Evolutionary conservation across 2,113 vertebrate species (phyloP), one percentile per base, ranked within the genome.

Genomic region (Hystrix cristata): DNA sequence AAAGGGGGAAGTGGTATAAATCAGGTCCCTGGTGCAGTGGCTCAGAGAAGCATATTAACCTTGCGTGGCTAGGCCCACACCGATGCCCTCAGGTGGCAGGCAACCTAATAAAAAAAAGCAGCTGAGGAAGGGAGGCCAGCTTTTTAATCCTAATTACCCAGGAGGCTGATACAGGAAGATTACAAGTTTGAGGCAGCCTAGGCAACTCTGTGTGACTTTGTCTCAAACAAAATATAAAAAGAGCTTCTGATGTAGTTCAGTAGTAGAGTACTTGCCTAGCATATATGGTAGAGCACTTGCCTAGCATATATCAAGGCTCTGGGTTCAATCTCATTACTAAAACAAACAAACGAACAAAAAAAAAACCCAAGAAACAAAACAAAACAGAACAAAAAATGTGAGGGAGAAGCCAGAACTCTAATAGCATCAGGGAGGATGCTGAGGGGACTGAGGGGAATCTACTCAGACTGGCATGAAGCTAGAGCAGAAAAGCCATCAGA

Each of bases 21-120:
- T 83, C n/a, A 25, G 27, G 43, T 15, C 14, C 57, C 64, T 14
- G 3, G 2, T 14, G 0, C n/a, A 19, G 48, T 5, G 69, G 18
- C 60, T 34, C 15, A 12, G 19, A 34, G 71, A 85, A 80, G 16
- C 69, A 25, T 2, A 82, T 55, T 8, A 53, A 9, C 3, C 34
- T 25, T 25, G 1, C 0, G 0, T 23, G 64, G 57, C 25, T 46
- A 81, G 29, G 38, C 59, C n/a, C 51, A 34, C 0, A 2, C 67
- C 10, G 16, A 19, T 0, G 14, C 1, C 46, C 11, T 60, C 13
- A 48, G 14, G 48, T 16, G 13, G 38, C 14, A 18, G 5, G 14
- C 18, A 60, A 38, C 51, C 27, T 25, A 27, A 13, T 8, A 5
- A 13, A 43, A 76, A 76, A 51, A 89, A 55, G 60, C 53, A 78